Percentiles rank a stretch among this genome's conserved stretches.
Conservation (phyloP, 2,113 vertebrate species). For the Pimephales promelas region DNA sequence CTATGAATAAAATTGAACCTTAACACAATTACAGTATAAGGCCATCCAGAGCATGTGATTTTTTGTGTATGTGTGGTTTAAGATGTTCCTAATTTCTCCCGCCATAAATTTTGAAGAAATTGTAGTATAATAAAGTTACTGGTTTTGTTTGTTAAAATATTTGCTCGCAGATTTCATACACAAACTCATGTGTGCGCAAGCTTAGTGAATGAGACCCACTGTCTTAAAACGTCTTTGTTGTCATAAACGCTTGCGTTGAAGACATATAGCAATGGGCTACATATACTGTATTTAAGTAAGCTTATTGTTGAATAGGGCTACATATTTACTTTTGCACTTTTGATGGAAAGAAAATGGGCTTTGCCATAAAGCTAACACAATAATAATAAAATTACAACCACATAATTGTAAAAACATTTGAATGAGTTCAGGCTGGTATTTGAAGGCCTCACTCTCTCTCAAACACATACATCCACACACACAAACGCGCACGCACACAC, state of each 20-base stretch:
- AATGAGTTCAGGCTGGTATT: slow-evolving; percentile 46
- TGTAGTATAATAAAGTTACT: background rate
- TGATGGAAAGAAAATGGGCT: background rate
- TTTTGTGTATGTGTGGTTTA: background rate
- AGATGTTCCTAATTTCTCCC: background rate
- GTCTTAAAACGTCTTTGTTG: background rate
- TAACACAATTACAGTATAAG: slow-evolving; percentile 2
- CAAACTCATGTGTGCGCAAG: background rate
- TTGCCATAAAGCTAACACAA: background rate
- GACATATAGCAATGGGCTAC: slow-evolving; percentile 25
- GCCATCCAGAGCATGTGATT: slow-evolving; percentile 1
- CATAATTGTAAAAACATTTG: background rate
- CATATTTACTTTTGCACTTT: slow-evolving; percentile 7
- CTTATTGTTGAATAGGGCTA: slow-evolving; percentile 31
- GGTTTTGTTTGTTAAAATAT: background rate
- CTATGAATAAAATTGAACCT: background rate
- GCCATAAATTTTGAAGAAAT: background rate
- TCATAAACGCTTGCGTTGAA: background rate
- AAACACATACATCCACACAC: slow-evolving; percentile 19
- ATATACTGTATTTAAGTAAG: slow-evolving; percentile 4
- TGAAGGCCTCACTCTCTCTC: slow-evolving; percentile 44
- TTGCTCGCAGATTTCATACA: background rate
- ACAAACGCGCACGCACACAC: slow-evolving; percentile 2
- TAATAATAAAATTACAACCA: background rate
- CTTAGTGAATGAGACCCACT: slow-evolving; percentile 7